phyloP scores from a whole-genome alignment of 2,113 vertebrate genomes.

The Microtus oregoni region DNA sequence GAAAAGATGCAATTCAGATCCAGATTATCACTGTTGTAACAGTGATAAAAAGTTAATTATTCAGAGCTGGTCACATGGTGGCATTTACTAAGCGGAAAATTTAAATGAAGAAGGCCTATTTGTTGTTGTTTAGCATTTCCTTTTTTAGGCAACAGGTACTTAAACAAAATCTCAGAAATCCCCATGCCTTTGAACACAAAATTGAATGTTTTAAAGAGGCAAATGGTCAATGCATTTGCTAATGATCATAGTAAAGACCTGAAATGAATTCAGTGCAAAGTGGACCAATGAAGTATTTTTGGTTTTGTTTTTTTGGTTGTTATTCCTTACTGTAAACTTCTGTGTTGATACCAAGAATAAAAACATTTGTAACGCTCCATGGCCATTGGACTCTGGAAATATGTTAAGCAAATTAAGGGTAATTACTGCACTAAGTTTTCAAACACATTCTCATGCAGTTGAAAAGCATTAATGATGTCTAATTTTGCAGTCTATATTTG shows the following conservation, averaged over 20 bases:
- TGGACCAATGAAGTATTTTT: background rate
- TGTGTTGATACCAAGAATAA: constrained; percentile 3
- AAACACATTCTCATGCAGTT: constrained; percentile 28
- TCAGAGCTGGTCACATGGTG: constrained; percentile 55
- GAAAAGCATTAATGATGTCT: constrained; percentile 38
- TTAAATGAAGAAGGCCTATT: constrained; percentile 63
- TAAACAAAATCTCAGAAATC: constrained; percentile 21
- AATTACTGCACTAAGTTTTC: constrained; percentile 48
- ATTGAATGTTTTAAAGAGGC: constrained; percentile 14
- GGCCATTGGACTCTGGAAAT: constrained; percentile 37
- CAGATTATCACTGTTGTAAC: constrained; percentile 61
- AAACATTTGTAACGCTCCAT: background rate
- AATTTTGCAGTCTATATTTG: constrained; percentile 9
- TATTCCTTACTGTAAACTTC: background rate
- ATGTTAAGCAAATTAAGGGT: background rate
- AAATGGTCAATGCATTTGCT: background rate
- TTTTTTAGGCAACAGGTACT: constrained; percentile 35
- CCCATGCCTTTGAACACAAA: background rate
- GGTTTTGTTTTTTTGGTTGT: background rate
- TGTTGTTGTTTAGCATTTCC: background rate
- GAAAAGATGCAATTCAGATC: constrained; percentile 68
- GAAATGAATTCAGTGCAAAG: constrained; percentile 9
- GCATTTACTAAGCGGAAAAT: constrained; percentile 44
- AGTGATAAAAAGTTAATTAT: constrained; percentile 71
- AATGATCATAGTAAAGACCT: constrained; percentile 32